Base-by-base conservation (phyloP, 2,113 vertebrate genomes). In the Melanocharis versteri region DNA sequence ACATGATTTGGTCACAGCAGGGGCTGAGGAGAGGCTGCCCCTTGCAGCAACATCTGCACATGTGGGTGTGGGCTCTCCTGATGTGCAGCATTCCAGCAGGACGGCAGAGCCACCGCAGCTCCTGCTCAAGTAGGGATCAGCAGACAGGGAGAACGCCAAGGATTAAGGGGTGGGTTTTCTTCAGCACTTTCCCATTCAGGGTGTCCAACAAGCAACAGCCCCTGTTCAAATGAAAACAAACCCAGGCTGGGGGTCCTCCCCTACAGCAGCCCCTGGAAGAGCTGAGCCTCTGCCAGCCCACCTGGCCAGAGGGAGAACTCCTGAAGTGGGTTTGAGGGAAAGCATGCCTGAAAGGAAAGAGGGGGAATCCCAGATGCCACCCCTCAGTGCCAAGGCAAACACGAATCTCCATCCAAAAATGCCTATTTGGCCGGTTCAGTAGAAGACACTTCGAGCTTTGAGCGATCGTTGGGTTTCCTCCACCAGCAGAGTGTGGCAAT, bases 311-410 rank as follows among this genome's bases (percentile, higher is more conserved):
- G 35, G 15, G n/a, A 75, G 44, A 50, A 6, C 3, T 20, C 31
- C 47, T 5, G 9, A 27, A 35, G 11, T 17, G 37, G 30, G 22
- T 17, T 15, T 44, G 24, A 37, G 23, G 58, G 30, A 7, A 61
- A 66, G 15, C 0, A 1, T 51, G 45, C 33, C 30, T 7, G 64
- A 37, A 75, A 70, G 61, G 42, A 60, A 80, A 58, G 81, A 48
- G 22, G 45, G 44, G 12, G 16, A 87, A 78, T 78, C 53, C 5
- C 15, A 3, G 48, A 58, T 58, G 73, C 86, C 80, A 73, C 60
- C 47, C 30, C 47, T 71, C 60, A 28, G 30, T 50, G 51, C 62
- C 78, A 83, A 94, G 81, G 71, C 69, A 93, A 93, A 90, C 39
- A n/a, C 3, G 4, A 15, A n/a, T 15, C 56, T 37, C 14, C 66